Percentiles rank a stretch among this genome's conserved stretches.
phyloP scores from a whole-genome alignment of 2,113 vertebrate species.

The Sceloporus tristichus region DNA sequence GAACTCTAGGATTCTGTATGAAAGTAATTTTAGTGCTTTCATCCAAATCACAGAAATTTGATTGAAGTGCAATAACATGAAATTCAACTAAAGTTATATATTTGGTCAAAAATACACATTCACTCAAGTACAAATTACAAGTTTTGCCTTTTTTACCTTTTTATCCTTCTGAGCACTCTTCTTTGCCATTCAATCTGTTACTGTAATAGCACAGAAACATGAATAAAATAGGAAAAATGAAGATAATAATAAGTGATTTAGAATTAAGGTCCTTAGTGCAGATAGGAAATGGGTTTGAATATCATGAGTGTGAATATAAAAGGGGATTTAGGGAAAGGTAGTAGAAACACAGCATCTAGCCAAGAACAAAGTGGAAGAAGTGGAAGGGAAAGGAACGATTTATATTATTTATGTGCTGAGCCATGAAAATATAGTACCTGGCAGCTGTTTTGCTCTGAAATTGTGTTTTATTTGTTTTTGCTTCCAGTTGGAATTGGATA shows the following conservation, averaged over 20 bases:
- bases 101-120: background rate
- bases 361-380: too few relatives aligned
- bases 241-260: too few relatives aligned
- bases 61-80: background rate
- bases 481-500: too few relatives aligned
- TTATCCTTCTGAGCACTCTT: too few relatives aligned
- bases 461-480: too few relatives aligned
- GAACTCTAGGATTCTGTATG: background rate
- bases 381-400: background rate
- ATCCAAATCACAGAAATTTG: background rate
- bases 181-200: background rate
- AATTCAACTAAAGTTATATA: background rate
- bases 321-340: background rate
- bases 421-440: background rate
- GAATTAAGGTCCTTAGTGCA: background rate
- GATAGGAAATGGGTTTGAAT: background rate
- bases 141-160: background rate
- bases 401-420: background rate
- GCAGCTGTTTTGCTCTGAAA: too few relatives aligned
- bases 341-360: background rate
- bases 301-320: background rate
- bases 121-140: background rate
- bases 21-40: background rate
- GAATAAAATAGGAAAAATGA: background rate
- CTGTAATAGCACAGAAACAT: background rate